These are phyloP conservation scores for Craterocephalus amniculus DNA, from an alignment of 2,797 vertebrate species.

Conservation along the genomic window DNA sequence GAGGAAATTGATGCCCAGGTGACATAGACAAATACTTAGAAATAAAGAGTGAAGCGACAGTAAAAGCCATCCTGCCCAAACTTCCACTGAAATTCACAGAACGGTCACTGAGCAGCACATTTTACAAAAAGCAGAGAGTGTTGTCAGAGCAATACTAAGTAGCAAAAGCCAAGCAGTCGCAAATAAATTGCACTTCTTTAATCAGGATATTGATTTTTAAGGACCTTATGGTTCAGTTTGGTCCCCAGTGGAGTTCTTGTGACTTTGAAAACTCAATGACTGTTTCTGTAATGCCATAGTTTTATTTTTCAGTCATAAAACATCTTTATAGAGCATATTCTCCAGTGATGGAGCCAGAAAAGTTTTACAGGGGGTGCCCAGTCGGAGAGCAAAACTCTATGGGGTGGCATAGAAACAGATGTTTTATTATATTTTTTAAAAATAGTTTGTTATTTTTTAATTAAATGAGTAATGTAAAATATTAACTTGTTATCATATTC, in stretches of 20 bases:
- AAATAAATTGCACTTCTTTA: neutral
- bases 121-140: neutral
- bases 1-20: constrained; percentile 49
- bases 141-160: neutral
- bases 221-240: neutral
- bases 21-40: constrained; percentile 58
- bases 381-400: too few species aligned
- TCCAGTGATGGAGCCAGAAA: too few species aligned
- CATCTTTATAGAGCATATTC: too few species aligned
- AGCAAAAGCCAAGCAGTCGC: too few species aligned
- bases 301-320: neutral
- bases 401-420: too few species aligned
- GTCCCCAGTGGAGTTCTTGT: neutral
- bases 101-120: constrained; percentile 24
- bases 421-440: too few species aligned
- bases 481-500: too few species aligned
- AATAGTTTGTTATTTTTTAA: too few species aligned
- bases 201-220: neutral
- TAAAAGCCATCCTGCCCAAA: constrained; percentile 22
- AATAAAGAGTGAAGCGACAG: constrained; percentile 46
- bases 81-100: constrained; percentile 24
- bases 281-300: neutral
- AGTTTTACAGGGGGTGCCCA: too few species aligned
- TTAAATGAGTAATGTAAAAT: too few species aligned
- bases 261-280: neutral